These are phyloP conservation scores for Ormia ochracea DNA, from an alignment of 2,888 invertebrate species.

Conservation along the genomic window DNA sequence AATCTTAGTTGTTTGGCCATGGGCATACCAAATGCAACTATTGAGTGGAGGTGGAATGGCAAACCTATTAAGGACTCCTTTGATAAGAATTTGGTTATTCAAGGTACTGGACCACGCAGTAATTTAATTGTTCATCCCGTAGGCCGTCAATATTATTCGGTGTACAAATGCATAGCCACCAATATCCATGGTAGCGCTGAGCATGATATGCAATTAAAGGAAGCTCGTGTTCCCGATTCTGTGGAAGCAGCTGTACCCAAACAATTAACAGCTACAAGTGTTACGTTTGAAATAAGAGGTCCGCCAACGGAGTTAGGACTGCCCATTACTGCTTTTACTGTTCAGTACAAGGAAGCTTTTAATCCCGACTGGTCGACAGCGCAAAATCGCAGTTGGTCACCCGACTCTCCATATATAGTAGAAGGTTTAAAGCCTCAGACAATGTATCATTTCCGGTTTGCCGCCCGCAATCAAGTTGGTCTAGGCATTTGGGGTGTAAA, in stretches of 20 bases:
- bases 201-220: conserved; percentile 83
- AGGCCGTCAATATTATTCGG: conserved; percentile 82
- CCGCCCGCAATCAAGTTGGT: conserved; percentile 90
- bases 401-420: conserved; percentile 87
- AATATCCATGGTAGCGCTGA: conserved; percentile 85
- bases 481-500: conserved; percentile 85
- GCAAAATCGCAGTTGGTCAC: conserved; percentile 86
- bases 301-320: conserved; percentile 86
- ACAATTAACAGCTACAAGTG: conserved; percentile 88
- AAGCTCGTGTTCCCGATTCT: conserved; percentile 84
- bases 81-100: conserved; percentile 80
- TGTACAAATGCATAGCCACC: conserved; percentile 88
- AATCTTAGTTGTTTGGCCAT: conserved; percentile 93
- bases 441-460: conserved; percentile 88
- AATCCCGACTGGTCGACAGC: conserved; percentile 84
- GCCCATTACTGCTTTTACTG: conserved; percentile 84
- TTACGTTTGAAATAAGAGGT: conserved; percentile 86
- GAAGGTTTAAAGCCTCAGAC: conserved; percentile 87
- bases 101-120: conserved; percentile 84
- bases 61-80: conserved; percentile 78
- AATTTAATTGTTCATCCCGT: conserved; percentile 83
- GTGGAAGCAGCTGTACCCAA: conserved; percentile 82
- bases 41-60: conserved; percentile 86
- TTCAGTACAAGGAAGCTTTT: conserved; percentile 84
- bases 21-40: conserved; percentile 92